A percentile compares a stretch with the other conserved stretches of the same genome.
Evolutionary conservation across 2,113 vertebrate species (phyloP).

Genomic region (Paedocypris sp.): DNA sequence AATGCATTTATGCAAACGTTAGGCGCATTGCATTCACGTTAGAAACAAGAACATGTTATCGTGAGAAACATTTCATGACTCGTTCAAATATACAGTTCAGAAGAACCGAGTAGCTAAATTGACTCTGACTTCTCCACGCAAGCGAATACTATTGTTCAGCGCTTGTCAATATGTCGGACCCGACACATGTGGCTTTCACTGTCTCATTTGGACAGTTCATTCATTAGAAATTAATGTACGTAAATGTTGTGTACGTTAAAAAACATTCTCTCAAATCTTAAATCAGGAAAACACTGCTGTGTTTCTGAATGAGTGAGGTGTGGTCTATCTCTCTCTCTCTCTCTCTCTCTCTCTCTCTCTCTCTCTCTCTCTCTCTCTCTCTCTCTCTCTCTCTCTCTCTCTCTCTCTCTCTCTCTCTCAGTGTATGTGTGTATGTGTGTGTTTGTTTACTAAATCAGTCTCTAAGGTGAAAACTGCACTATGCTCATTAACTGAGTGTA

Average conservation of each 20-base stretch:
- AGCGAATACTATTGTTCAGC: constrained; percentile 2
- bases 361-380: neutral
- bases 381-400: neutral
- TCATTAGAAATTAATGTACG: neutral
- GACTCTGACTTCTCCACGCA: neutral
- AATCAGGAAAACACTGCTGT: neutral
- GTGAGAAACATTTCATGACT: neutral
- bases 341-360: neutral
- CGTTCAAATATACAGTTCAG: neutral
- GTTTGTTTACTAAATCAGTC: too few relatives aligned
- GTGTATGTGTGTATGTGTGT: neutral
- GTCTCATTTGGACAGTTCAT: neutral
- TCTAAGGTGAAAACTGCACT: too few relatives aligned
- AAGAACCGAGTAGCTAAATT: neutral
- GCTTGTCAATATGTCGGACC: neutral
- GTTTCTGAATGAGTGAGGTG: constrained; percentile 22
- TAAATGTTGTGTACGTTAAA: neutral
- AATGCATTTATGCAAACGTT: too few relatives aligned
- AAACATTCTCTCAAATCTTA: neutral
- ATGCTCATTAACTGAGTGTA: too few relatives aligned
- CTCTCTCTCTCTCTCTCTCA: neutral
- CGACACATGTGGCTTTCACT: neutral
- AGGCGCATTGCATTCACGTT: too few relatives aligned
- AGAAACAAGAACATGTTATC: too few relatives aligned
- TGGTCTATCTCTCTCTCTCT: constrained; percentile 1